These are phyloP conservation scores for Megalops cyprinoides DNA, from an alignment of 2,797 vertebrate genomes.

Conservation along the genomic window DNA sequence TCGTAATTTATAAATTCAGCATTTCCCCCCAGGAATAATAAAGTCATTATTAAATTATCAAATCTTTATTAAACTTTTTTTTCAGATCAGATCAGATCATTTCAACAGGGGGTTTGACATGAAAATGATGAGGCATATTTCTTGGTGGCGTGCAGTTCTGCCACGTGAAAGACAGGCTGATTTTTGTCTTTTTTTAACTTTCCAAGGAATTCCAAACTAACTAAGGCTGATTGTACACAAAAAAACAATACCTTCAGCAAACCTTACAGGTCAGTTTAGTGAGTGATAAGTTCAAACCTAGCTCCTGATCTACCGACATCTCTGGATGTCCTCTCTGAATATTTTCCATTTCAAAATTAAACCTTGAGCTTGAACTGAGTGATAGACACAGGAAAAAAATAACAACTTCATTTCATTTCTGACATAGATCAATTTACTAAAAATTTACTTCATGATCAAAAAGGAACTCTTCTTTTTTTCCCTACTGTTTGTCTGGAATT, in stretches of 20 bases:
- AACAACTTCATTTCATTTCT: background rate
- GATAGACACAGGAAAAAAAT: background rate
- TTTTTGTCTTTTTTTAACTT: background rate
- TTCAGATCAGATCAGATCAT: background rate
- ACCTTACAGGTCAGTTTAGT: background rate
- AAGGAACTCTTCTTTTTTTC: background rate
- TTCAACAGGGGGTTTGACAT: background rate
- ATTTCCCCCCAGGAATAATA: background rate
- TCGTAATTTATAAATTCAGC: background rate
- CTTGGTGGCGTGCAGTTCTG: background rate
- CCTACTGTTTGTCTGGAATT: slow-evolving; percentile 23
- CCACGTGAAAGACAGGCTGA: background rate
- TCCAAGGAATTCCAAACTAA: background rate
- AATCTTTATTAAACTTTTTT: slow-evolving; percentile 5
- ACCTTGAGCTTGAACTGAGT: slow-evolving; percentile 3
- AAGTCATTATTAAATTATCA: slow-evolving; percentile 8
- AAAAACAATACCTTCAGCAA: background rate
- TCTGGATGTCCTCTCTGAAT: background rate
- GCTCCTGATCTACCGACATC: background rate
- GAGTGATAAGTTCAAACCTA: background rate
- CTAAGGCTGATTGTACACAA: background rate
- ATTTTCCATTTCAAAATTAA: background rate
- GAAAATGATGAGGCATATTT: background rate
- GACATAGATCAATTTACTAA: background rate
- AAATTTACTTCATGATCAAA: background rate